Evolutionary conservation across 2,888 invertebrate species (phyloP).

Genomic region (Microctonus brassicae): DNA sequence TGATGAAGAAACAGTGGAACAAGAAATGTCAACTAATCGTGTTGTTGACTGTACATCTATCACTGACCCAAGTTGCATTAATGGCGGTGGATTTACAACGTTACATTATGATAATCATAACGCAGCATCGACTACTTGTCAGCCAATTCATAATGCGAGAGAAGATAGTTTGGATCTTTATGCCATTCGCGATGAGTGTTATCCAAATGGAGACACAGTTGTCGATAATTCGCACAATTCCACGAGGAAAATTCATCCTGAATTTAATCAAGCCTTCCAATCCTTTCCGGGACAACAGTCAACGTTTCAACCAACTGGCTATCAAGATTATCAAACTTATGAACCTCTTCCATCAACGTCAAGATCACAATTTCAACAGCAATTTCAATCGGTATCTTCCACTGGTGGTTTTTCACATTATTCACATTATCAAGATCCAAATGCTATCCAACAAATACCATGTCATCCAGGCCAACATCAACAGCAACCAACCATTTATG

Average conservation of each 20-base stretch:
- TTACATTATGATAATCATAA: constrained; percentile 73
- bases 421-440: constrained; percentile 37
- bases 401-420: constrained; percentile 41
- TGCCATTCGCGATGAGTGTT: constrained; percentile 75
- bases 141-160: constrained; percentile 65
- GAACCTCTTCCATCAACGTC: constrained; percentile 63
- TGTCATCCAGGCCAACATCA: constrained; percentile 37
- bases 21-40: constrained; percentile 65
- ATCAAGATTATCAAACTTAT: constrained; percentile 57
- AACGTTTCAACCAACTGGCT: constrained; percentile 50
- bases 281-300: constrained; percentile 54
- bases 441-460: constrained; percentile 20
- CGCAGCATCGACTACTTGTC: constrained; percentile 43
- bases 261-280: constrained; percentile 65
- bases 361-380: constrained; percentile 55
- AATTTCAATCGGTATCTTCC: constrained; percentile 47
- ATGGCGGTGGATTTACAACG: constrained; percentile 77
- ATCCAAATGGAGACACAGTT: constrained; percentile 72
- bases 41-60: constrained; percentile 33
- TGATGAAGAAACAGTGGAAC: constrained; percentile 72
- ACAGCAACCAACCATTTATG: constrained; percentile 47
- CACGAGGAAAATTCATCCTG: constrained; percentile 69
- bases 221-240: constrained; percentile 67
- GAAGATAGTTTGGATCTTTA: constrained; percentile 76
- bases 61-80: constrained; percentile 72